These are phyloP conservation scores for Didymodactylos carnosus DNA, from an alignment of 2,888 invertebrate species.

Conservation along the genomic window DNA sequence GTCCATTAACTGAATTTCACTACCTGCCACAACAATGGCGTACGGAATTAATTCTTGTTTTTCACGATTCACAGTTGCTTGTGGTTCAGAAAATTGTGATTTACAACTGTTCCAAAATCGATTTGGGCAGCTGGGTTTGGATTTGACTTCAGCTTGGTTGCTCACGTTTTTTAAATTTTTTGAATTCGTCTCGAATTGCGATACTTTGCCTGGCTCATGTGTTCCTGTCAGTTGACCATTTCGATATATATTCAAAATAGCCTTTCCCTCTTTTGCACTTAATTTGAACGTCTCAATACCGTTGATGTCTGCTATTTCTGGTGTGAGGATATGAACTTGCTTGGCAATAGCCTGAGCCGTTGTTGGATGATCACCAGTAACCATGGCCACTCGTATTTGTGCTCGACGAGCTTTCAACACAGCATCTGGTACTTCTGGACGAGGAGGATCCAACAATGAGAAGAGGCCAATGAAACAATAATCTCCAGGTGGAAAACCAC, in stretches of 20 bases:
- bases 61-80: background rate
- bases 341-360: slow-evolving; percentile 5
- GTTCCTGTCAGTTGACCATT: background rate
- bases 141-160: no score
- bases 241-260: background rate
- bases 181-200: background rate
- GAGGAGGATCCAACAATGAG: slow-evolving; percentile 3
- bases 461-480: slow-evolving; percentile 6
- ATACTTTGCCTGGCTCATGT: background rate
- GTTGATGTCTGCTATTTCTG: background rate
- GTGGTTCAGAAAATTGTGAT: background rate
- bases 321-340: slow-evolving; percentile 5
- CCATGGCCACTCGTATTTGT: slow-evolving; percentile 1
- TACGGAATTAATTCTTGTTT: background rate
- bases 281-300: background rate
- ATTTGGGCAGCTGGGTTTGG: background rate
- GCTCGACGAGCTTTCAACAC: slow-evolving; percentile 1
- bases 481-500: background rate
- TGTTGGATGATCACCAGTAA: slow-evolving; percentile 6
- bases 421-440: slow-evolving; percentile 1
- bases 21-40: background rate
- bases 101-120: background rate
- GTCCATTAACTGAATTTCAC: background rate
- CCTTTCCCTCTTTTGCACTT: background rate
- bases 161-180: background rate